phyloP scores from a whole-genome alignment of 30 jellyfish, hydroid and myxozoan genomes.

The Cassiopea xamachana region DNA sequence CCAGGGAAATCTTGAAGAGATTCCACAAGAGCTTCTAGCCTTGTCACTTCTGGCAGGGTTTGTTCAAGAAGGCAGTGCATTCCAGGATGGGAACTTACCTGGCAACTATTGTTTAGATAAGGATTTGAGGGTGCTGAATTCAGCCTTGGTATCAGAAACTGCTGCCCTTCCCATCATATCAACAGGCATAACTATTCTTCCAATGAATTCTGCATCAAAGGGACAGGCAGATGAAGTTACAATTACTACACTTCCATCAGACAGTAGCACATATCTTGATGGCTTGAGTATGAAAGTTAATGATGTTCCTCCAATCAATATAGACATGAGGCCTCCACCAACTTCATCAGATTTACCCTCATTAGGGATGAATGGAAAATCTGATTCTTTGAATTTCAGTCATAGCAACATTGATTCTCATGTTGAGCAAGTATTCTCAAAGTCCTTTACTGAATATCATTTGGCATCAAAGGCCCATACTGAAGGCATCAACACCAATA shows the following conservation, averaged over 20 bases:
- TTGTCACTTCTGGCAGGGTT: constrained; percentile 68
- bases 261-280: background rate
- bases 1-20: constrained; percentile 53
- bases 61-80: constrained; percentile 76
- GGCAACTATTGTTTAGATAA: constrained; percentile 4
- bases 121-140: background rate
- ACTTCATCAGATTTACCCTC: background rate
- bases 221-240: background rate
- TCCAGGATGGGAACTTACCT: constrained; percentile 34
- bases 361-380: background rate
- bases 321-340: background rate
- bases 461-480: constrained; percentile 38
- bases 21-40: constrained; percentile 69
- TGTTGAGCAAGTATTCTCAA: constrained; percentile 73
- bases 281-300: background rate
- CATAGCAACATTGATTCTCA: constrained; percentile 52
- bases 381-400: constrained; percentile 53
- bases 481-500: background rate
- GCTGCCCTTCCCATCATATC: background rate
- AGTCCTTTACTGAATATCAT: constrained; percentile 43
- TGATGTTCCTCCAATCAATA: background rate
- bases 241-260: background rate
- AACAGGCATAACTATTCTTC: background rate
- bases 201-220: background rate
- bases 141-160: constrained; percentile 2